phyloP scores from a whole-genome alignment of 2,888 invertebrate genomes.

The Zhengitettix transpicula region DNA sequence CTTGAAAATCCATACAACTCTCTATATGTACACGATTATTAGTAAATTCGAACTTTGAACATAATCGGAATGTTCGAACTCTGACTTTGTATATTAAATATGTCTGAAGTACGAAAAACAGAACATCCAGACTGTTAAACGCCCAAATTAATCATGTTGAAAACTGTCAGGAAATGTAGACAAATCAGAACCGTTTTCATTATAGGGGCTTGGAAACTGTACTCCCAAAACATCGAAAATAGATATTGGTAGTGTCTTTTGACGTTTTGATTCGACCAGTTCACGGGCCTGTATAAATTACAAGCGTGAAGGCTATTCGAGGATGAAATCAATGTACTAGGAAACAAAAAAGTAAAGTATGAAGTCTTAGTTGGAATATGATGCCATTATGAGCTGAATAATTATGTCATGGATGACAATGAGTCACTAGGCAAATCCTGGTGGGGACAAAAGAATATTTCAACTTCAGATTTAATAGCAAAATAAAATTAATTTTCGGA shows the following conservation, averaged over 20 bases:
- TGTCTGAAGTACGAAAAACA: not conserved
- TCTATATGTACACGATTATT: too few species aligned
- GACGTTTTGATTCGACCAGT: too few species aligned
- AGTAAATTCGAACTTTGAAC: too few species aligned
- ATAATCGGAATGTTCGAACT: too few species aligned
- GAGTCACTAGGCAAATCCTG: not conserved
- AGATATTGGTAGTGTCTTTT: too few species aligned
- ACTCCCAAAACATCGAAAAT: too few species aligned
- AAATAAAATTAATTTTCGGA: not conserved
- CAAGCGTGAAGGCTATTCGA: not conserved
- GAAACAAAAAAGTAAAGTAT: too few species aligned
- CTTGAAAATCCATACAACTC: too few species aligned
- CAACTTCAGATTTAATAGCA: not conserved
- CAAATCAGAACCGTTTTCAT: not conserved
- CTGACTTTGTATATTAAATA: not conserved
- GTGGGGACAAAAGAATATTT: not conserved
- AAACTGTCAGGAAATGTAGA: not conserved
- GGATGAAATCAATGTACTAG: not conserved
- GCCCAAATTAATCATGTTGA: not conserved
- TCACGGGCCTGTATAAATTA: not conserved
- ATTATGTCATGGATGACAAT: slow-evolving; percentile 8
- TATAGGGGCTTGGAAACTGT: not conserved
- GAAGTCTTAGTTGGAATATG: not conserved
- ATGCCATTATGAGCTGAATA: not conserved
- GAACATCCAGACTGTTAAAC: not conserved